A percentile compares a stretch with the other conserved stretches of the same genome.
Evolutionary conservation across 2,888 invertebrate species (phyloP).

Genomic region (Lysandra bellargus): DNA sequence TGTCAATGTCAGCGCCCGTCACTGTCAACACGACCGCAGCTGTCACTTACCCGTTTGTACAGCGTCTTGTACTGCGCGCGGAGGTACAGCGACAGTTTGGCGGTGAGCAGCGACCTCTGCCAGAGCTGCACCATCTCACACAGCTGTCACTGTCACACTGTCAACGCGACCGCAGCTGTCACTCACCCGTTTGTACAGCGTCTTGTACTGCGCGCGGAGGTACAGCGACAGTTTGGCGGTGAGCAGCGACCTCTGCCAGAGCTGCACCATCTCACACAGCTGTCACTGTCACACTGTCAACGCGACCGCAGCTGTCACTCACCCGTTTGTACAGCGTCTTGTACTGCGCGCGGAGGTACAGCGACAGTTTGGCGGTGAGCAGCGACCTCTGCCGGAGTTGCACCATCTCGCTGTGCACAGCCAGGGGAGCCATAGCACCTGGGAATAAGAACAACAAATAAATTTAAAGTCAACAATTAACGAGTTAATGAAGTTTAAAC

Average conservation of each 20-base stretch:
- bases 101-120: slow-evolving; percentile 56
- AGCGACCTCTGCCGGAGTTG: slow-evolving; percentile 54
- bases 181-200: slow-evolving; percentile 58
- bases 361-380: slow-evolving; percentile 59
- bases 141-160: slow-evolving; percentile 41
- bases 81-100: slow-evolving; percentile 58
- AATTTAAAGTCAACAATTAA: too few relatives aligned
- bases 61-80: slow-evolving; percentile 61
- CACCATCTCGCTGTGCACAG: slow-evolving; percentile 57
- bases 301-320: slow-evolving; percentile 39
- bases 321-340: slow-evolving; percentile 60
- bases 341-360: slow-evolving; percentile 60
- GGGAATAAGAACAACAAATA: too few relatives aligned
- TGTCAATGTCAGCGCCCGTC: too few relatives aligned
- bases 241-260: slow-evolving; percentile 55
- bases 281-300: slow-evolving; percentile 37
- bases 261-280: slow-evolving; percentile 51
- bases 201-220: slow-evolving; percentile 61
- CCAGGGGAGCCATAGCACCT: slow-evolving; percentile 49
- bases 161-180: too few relatives aligned
- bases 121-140: slow-evolving; percentile 55
- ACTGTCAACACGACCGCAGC: too few relatives aligned
- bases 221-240: slow-evolving; percentile 61
- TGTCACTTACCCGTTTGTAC: slow-evolving; percentile 54
- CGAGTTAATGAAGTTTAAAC: too few relatives aligned